phyloP scores from a whole-genome alignment of 53 echinoderm and acorn worm species.

The Stichopus horrens region DNA sequence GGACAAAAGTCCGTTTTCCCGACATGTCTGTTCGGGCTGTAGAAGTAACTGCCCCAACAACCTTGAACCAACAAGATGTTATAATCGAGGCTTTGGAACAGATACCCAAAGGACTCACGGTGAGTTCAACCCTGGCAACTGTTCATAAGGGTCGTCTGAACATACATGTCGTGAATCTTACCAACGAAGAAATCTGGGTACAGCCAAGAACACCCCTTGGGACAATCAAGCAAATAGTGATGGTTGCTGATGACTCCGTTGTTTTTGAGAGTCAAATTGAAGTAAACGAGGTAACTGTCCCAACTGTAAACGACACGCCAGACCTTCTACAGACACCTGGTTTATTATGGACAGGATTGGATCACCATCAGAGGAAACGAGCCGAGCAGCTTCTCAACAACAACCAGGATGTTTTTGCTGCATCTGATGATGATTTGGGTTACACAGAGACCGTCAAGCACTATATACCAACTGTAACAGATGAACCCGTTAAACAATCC shows the following conservation, averaged over 20 bases:
- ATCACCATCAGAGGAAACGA: background rate
- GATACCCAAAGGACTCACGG: background rate
- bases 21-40: background rate
- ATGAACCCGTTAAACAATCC: conserved; percentile 14
- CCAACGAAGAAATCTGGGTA: conserved; percentile 8
- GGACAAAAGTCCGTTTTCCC: background rate
- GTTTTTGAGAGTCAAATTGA: too few species aligned
- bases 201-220: conserved; percentile 37
- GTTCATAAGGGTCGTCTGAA: background rate
- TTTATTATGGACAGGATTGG: conserved; percentile 37
- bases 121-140: background rate
- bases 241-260: too few species aligned
- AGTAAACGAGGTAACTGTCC: too few species aligned
- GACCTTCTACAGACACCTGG: background rate
- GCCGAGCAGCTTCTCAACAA: background rate
- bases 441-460: background rate
- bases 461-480: background rate
- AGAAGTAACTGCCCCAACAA: background rate
- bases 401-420: background rate
- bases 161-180: conserved; percentile 30
- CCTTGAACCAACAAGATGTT: background rate
- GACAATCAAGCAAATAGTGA: background rate
- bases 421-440: background rate
- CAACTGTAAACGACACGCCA: too few species aligned
- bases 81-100: conserved; percentile 6